Base-by-base conservation (phyloP, 37 sponge, comb jelly and placozoan genomes). In the Tethya wilhelma region DNA sequence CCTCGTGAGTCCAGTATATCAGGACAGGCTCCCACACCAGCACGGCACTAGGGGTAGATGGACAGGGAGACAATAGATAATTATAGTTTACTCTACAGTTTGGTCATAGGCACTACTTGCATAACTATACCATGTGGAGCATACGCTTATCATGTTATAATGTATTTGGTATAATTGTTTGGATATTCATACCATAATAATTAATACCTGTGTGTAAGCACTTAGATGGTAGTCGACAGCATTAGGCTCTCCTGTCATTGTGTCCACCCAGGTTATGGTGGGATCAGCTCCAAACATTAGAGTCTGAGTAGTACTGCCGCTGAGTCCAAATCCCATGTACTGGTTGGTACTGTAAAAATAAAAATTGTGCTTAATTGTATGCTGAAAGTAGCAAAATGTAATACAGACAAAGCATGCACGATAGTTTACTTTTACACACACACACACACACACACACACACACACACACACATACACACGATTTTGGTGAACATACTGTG, bases 271-370 rank as follows among this genome's bases (percentile, higher is more conserved):
- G 14, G 85, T 46, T 2, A 89, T 78, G 38, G 79, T 72, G 22
- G 63, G 69, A 66, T 89, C 90, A 26, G 86, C 84, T 19, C 68
- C 70, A 7, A 77, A 6, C 89, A 88, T 88, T 8, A 28, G 4
- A 14, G 84, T 75, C 0, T 31, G 4, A 0, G 67, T 20, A 29
- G 40, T 19, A 20, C 59, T 79, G 3, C 85, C 90, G 67, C 90
- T 89, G 56, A 89, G 78, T 29, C 90, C 90, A 84, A 89, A 89
- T 19, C 73, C 86, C 74, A 89, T 78, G 79, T 83, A 89, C 40
- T 78, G 72, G 45, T 45, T 78, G 17, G 46, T 38, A 14, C 73
- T 73, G 70, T 33, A 62, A 1, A 59, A n/a, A n/a, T n/a, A n/a
- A n/a, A n/a, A n/a, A n/a, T n/a, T n/a, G n/a, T n/a, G n/a, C n/a